phyloP scores from a whole-genome alignment of 1,140 invertebrate genomes.

The Zaprionus gabonicus region DNA sequence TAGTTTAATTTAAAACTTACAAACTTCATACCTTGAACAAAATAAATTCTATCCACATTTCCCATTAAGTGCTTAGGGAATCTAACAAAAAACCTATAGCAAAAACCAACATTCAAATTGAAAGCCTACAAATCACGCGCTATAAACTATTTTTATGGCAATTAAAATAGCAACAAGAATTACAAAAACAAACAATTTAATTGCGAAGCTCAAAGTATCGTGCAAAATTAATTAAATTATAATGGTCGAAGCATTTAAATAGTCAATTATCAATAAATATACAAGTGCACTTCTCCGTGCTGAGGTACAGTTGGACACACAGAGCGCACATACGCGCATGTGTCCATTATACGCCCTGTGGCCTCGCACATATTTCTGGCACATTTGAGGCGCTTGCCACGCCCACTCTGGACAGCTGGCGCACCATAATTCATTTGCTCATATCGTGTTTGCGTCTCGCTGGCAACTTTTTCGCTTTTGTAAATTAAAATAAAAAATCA shows the following conservation, averaged over 20 bases:
- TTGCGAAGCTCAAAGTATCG: constrained; percentile 30
- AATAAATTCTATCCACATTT: no score
- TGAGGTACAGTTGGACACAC: constrained; percentile 2
- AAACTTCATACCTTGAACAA: no score
- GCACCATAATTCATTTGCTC: constrained; percentile 64
- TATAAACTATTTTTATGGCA: constrained; percentile 12
- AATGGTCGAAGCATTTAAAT: constrained; percentile 62
- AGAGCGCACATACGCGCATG: neutral
- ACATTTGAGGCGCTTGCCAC: constrained; percentile 35
- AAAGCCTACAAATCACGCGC: neutral
- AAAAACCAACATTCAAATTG: neutral
- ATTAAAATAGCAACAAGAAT: constrained; percentile 49
- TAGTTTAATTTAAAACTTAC: no score
- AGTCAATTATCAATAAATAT: constrained; percentile 49
- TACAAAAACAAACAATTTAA: constrained; percentile 50
- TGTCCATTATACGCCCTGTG: constrained; percentile 20
- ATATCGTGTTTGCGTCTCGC: constrained; percentile 52
- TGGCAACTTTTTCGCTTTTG: constrained; percentile 39
- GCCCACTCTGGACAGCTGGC: constrained; percentile 63
- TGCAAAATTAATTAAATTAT: constrained; percentile 55
- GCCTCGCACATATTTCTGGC: constrained; percentile 32
- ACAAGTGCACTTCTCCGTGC: neutral
- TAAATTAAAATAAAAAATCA: constrained; percentile 76
- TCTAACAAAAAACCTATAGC: neutral
- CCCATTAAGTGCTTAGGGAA: no score